These are phyloP conservation scores for Drosophila pseudotalamancana DNA, from an alignment of 2,888 invertebrate genomes.

Conservation along the genomic window DNA sequence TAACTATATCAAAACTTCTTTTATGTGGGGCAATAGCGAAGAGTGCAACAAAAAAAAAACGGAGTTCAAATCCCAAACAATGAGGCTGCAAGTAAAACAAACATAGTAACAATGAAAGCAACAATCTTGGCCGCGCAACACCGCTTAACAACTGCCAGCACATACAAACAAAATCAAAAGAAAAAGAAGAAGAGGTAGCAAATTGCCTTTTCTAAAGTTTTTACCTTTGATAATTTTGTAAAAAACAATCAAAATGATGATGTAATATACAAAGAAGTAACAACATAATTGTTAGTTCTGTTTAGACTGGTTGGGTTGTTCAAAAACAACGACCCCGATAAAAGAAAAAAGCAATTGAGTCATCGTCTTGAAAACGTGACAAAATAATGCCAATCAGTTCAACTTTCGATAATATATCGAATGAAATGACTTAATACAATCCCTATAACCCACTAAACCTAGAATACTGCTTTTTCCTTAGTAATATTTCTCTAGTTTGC, in stretches of 20 bases:
- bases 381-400: constrained; percentile 64
- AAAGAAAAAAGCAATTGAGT: constrained; percentile 47
- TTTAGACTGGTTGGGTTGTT: constrained; percentile 12
- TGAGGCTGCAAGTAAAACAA: too few relatives aligned
- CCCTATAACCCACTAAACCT: not conserved
- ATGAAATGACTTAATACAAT: too few relatives aligned
- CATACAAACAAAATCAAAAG: too few relatives aligned
- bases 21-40: not conserved
- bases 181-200: too few relatives aligned
- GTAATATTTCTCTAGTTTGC: too few relatives aligned
- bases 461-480: too few relatives aligned
- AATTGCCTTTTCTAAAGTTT: not conserved
- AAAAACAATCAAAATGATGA: constrained; percentile 26
- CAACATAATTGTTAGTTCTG: constrained; percentile 16
- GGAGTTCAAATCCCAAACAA: too few relatives aligned
- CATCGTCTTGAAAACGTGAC: constrained; percentile 66
- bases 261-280: constrained; percentile 45
- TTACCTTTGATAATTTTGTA: constrained; percentile 2
- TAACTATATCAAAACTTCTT: not conserved
- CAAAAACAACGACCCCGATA: constrained; percentile 26
- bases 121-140: not conserved
- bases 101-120: too few relatives aligned
- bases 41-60: not conserved
- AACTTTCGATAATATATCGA: not conserved
- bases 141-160: not conserved